These are phyloP conservation scores for Trichomalopsis sarcophagae DNA, from an alignment of 1,140 invertebrate species.

Conservation along the genomic window DNA sequence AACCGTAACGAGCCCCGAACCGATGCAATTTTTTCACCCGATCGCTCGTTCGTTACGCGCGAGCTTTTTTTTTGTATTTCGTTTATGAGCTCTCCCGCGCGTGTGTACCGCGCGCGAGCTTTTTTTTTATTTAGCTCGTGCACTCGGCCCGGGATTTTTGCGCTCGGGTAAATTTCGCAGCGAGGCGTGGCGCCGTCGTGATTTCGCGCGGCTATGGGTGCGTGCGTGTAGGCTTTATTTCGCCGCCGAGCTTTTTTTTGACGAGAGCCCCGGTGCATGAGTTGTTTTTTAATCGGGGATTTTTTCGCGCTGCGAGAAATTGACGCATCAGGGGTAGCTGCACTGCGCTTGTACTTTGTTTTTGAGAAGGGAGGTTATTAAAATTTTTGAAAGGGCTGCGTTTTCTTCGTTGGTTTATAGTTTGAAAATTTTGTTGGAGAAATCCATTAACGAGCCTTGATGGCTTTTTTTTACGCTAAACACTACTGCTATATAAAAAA, in stretches of 20 bases:
- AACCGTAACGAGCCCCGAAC: conserved; percentile 24
- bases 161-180: conserved; percentile 18
- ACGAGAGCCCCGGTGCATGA: background rate
- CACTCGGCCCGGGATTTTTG: background rate
- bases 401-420: background rate
- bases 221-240: background rate
- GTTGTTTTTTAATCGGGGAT: conserved; percentile 24
- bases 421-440: too few species aligned
- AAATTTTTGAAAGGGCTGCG: background rate
- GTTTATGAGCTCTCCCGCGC: background rate
- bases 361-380: background rate
- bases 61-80: conserved; percentile 20
- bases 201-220: background rate
- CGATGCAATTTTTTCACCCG: conserved; percentile 29
- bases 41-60: background rate
- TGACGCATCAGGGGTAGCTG: background rate
- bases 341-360: background rate
- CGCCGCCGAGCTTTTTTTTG: background rate
- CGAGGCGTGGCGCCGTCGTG: background rate
- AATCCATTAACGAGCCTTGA: background rate
- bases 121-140: background rate
- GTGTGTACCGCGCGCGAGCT: background rate
- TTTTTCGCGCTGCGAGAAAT: conserved; percentile 13
- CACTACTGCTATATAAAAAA: too few species aligned
- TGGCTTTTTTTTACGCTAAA: background rate